Percentiles rank a stretch among this genome's conserved stretches.
phyloP scores from a whole-genome alignment of 1,140 invertebrate species.

The Pentalonia nigronervosa region DNA sequence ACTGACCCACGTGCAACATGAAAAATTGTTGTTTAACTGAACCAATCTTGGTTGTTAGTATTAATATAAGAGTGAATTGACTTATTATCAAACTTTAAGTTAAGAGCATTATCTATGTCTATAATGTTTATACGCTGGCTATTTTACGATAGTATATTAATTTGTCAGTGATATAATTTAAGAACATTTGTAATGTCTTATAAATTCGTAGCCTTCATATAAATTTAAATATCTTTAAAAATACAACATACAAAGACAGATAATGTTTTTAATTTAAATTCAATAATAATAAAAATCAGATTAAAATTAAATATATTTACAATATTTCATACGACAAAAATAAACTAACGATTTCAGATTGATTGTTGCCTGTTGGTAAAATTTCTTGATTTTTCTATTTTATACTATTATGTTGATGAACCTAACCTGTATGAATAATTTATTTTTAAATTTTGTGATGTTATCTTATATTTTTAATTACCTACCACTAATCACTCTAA shows the following conservation, averaged over 20 bases:
- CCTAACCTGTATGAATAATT: neutral
- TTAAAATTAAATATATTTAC: too few relatives aligned
- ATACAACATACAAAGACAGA: too few relatives aligned
- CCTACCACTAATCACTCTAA: neutral
- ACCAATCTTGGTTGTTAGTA: neutral
- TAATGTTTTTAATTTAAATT: neutral
- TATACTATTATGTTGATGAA: neutral
- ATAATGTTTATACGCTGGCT: too few relatives aligned
- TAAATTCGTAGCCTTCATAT: neutral
- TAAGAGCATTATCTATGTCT: neutral
- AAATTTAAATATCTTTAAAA: neutral
- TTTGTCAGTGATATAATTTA: neutral
- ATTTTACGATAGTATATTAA: neutral
- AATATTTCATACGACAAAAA: too few relatives aligned
- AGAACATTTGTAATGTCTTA: neutral
- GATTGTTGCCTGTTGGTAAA: too few relatives aligned
- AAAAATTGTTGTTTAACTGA: neutral
- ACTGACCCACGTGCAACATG: neutral
- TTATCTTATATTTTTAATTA: neutral
- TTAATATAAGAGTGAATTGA: neutral
- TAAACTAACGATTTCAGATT: neutral
- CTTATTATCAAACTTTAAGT: neutral
- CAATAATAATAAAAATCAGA: neutral
- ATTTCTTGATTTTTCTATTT: neutral
- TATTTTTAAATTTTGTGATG: neutral